A percentile compares a stretch with the other conserved stretches of the same genome.
Evolutionary conservation across 2,113 vertebrate species (phyloP).

Genomic region (Grus americana): DNA sequence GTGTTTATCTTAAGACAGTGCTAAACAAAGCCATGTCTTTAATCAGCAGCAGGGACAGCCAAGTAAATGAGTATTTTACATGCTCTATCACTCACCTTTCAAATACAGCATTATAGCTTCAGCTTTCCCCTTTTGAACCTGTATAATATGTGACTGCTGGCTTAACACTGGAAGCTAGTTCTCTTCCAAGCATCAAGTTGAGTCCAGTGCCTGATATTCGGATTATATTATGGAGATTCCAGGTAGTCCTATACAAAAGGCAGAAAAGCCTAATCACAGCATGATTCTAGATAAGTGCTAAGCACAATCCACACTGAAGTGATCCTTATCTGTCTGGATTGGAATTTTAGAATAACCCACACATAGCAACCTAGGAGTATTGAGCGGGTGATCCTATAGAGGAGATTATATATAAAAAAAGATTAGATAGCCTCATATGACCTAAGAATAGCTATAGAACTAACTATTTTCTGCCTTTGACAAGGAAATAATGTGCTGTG

Average conservation of each 20-base stretch:
- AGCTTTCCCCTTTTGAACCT: background rate
- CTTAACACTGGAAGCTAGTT: background rate
- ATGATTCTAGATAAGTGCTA: background rate
- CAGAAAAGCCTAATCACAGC: background rate
- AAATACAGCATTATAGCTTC: background rate
- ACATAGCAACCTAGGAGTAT: background rate
- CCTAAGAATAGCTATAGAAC: background rate
- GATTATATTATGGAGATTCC: background rate
- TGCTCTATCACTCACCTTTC: background rate
- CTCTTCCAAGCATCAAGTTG: background rate
- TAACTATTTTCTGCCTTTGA: background rate
- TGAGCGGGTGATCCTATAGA: background rate
- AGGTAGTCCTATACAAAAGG: background rate
- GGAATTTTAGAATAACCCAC: background rate
- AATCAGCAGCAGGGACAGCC: slow-evolving; percentile 3
- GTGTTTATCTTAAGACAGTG: slow-evolving; percentile 37
- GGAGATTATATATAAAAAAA: background rate
- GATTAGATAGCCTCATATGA: background rate
- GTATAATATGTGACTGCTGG: background rate
- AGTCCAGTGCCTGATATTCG: background rate
- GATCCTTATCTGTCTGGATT: background rate
- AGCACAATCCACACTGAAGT: background rate
- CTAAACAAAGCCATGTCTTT: slow-evolving; percentile 11
- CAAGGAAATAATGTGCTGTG: background rate
- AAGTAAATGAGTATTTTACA: slow-evolving; percentile 23